Evolutionary conservation across 2,888 invertebrate species (phyloP), one percentile per base, ranked within the genome.

Genomic region (Stratiomys singularior): DNA sequence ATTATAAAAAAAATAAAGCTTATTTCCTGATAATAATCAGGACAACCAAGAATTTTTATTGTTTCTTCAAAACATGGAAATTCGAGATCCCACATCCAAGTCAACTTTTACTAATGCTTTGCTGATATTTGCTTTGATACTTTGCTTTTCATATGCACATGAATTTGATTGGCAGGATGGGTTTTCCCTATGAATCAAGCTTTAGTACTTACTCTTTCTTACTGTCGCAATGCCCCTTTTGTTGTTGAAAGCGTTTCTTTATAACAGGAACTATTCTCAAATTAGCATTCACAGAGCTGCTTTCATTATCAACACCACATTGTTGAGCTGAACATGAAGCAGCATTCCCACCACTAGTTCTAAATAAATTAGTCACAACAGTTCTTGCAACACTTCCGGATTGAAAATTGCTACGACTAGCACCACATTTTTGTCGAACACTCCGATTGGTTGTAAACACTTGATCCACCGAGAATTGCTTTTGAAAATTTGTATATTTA

Each of bases 381-480:
- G 23, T 28, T 21, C 21, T 52, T 18, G 37, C 7, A 15, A 21
- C 72, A 72, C 72, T 72, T 23, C 27, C 46, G 1, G 64, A 25
- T 21, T 18, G 27, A 37, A 47, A 2, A 69, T 27, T 37, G 37
- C 28, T 25, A 21, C 25, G 60, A 7, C 23, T 47, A 18, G 0
- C 9, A n/a, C 3, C 13, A 67, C 30, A 52, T 67, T 46, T 74
- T 69, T 78, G 64, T 3, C 56, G 77, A 37, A 67, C 58, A 64
- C 76, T 27, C 13, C 44, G 21, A 27, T 27, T 46, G 1, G 3
- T 18, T 4, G 71, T 11, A 52, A 77, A 76, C 7, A 77, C 71
- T 67, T 78, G 79, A 44, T 81, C 81, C 58, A 81, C 77, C 27
- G 81, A 81, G 27, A 78, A 80, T 76, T 80, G 81, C 47, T 79